Percentiles rank a stretch among this genome's conserved stretches.
Evolutionary conservation across 2,888 invertebrate genomes (phyloP).

Genomic region (Eristalis pertinax): DNA sequence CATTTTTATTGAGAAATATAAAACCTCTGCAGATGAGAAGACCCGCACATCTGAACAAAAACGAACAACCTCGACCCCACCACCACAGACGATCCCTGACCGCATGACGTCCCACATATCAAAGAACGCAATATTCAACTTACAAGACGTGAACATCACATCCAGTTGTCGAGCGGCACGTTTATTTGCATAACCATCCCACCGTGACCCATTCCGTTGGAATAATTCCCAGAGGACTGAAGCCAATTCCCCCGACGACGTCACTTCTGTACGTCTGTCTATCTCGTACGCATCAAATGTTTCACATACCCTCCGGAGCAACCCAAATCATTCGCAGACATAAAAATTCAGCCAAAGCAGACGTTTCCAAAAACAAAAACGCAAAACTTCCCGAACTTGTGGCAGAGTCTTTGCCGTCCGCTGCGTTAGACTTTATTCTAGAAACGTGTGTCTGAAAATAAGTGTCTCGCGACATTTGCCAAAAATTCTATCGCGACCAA

Average conservation of each 20-base stretch:
- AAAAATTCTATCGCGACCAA: constrained; percentile 5
- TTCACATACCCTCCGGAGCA: neutral
- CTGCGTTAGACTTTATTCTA: neutral
- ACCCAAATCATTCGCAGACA: neutral
- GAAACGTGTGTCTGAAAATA: constrained; percentile 38
- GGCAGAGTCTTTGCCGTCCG: neutral
- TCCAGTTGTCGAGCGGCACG: neutral
- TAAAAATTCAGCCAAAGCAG: neutral
- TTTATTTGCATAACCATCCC: neutral
- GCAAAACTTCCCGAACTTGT: neutral
- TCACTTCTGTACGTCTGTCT: neutral
- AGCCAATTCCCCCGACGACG: neutral
- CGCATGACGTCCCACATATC: neutral
- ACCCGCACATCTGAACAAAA: no score
- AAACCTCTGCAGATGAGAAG: no score
- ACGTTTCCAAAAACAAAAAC: neutral
- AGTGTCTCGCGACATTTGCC: constrained; percentile 5
- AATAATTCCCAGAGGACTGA: neutral
- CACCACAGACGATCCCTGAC: no score
- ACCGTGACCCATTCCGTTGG: neutral
- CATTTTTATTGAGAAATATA: no score
- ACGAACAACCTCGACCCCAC: no score
- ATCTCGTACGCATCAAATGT: neutral
- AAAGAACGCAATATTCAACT: neutral
- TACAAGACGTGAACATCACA: neutral